Base-by-base conservation (phyloP, 2,888 invertebrate genomes). In the Lacanobia wlatinum region DNA sequence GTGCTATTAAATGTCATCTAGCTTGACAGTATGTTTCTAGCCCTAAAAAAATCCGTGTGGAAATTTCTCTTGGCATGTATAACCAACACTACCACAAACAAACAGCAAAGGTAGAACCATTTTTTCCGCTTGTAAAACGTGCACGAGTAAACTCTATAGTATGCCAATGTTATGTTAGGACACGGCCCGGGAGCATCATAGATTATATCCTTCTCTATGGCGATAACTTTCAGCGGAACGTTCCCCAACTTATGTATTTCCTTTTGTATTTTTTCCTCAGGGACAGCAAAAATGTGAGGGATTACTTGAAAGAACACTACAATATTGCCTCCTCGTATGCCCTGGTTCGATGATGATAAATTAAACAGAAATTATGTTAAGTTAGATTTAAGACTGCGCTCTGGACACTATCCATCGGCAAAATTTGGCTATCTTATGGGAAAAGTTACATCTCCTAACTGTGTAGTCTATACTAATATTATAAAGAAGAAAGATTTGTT, bases 121-220 rank as follows among this genome's bases (percentile, higher is more conserved):
- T 34, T 21, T 18, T 12, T 8, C 7, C 21, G 21, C 40, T 21
- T 18, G 7, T 28, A 50, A 34, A 50, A 50, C 34, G 28, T 64
- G 21, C n/a, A 60, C 50, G 23, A 65, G 43, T 28, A 48, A 55
- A 55, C 40, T 64, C 34, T 64, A 50, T 48, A 40, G 16, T 70
- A 52, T 21, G n/a, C 16, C 28, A 53, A 40, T 70, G 21, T 70
- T 65, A 12, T 66, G 28, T 52, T 62, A 56, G 61, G 48, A 70
- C 8, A 66, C 12, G 23, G 46, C 66, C 70, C 62, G 4, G 3
- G 40, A 66, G 66, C 16, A 28, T n/a, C 34, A 38, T 62, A 66
- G 50, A 58, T 9, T 43, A 12, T 43, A 58, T 59, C 53, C 12
- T 65, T 12, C 52, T 48, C 21, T 48, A 28, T 28, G 16, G 40